Evolutionary conservation across 1,140 invertebrate species (phyloP), one percentile per base, ranked within the genome.

Genomic region (Dendrolimus punctatus): DNA sequence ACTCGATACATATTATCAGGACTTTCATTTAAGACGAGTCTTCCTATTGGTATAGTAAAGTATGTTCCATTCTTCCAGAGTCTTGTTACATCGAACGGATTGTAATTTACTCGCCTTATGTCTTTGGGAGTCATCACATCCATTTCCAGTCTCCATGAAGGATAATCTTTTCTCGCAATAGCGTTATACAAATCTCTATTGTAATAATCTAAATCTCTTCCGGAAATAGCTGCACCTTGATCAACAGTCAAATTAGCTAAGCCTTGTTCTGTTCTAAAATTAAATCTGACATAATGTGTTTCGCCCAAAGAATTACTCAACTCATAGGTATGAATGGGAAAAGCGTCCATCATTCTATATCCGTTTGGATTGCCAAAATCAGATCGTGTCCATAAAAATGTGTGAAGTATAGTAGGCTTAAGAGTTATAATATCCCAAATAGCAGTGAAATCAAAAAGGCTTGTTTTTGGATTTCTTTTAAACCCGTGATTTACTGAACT

Each of bases 331-430:
- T 94, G 91, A 45, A 90, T 90, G 3, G 92, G 91, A 60, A 91
- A 82, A 0, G 55, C 85, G 62, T 92, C 87, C 90, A 92, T 92
- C 60, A 90, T 88, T 51, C 95, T 89, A 76, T 92, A 93, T 6
- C 95, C 95, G 73, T 96, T 92, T 2, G 96, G 96, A 47, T 95
- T 94, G 23, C 96, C 96, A 65, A 94, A 90, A 86, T 98, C 96
- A 7, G 93, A 91, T 64, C 95, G 95, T 23, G 96, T 77, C 77
- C 96, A 92, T 79, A 94, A 89, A 1, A 93, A 88, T 76, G 95
- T 93, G 74, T 97, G 95, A 6, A 92, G 91, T 1, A 91, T 88
- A 76, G 96, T 95, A 0, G 95, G 93, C 57, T 93, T 88, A 7
- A 96, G 81, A 0, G 92, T 90, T 10, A 96, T 89, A 73, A 97